Percentiles rank a stretch among this genome's conserved stretches.
Conservation (phyloP, 2,113 vertebrate genomes). For the Meleagris gallopavo region DNA sequence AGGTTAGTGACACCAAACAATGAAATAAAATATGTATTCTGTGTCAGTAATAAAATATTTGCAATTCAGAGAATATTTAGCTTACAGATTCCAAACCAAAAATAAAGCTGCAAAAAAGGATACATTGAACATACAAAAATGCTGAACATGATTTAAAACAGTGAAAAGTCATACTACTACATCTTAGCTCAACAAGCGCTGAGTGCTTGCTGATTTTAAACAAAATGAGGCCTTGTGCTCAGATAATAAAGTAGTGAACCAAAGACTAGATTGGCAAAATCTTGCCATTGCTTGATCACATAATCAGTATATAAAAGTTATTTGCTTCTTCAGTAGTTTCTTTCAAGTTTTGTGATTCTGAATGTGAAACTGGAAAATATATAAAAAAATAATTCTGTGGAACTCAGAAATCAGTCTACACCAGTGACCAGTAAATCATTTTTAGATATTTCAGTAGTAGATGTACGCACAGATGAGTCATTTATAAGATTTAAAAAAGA, state of each 20-base stretch:
- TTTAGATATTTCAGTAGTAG: not conserved
- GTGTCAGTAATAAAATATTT: not conserved
- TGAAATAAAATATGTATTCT: constrained; percentile 30
- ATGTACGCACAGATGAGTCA: not conserved
- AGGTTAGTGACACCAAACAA: constrained; percentile 52
- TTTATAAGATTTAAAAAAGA: not conserved
- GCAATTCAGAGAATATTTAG: constrained; percentile 6
- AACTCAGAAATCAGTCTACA: not conserved
- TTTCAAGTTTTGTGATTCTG: not conserved
- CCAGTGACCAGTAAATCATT: not conserved
- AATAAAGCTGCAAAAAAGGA: not conserved
- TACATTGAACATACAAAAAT: not conserved
- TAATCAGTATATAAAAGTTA: not conserved
- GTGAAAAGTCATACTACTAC: not conserved
- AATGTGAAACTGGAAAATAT: not conserved
- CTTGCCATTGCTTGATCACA: not conserved
- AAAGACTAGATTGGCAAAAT: not conserved
- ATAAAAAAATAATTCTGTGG: not conserved
- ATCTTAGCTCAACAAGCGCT: not conserved
- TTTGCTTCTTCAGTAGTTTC: rapidly evolving
- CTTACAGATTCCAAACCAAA: constrained; percentile 15
- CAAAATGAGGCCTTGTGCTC: not conserved
- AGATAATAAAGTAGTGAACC: not conserved
- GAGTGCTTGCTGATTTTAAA: not conserved
- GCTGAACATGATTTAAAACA: not conserved